These are phyloP conservation scores for Strigamia maritima DNA, from an alignment of 2,888 invertebrate genomes.

Conservation along the genomic window DNA sequence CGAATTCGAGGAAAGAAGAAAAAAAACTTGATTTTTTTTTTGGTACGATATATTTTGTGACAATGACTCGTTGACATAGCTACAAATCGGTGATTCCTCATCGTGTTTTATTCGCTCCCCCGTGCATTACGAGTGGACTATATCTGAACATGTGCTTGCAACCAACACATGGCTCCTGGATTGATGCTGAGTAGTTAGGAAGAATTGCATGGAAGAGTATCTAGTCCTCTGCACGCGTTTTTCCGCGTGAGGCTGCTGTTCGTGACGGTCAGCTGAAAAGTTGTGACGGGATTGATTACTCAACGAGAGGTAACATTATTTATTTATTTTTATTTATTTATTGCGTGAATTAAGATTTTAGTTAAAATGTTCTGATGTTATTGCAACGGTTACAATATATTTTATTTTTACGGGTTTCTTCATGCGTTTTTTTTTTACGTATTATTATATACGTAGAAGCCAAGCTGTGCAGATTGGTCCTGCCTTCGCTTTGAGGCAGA, in stretches of 20 bases:
- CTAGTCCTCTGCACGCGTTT: neutral
- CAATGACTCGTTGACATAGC: neutral
- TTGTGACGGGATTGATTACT: neutral
- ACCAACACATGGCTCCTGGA: conserved; percentile 4
- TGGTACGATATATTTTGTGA: neutral
- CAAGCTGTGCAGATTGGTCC: neutral
- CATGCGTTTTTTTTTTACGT: neutral
- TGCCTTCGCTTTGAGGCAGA: conserved; percentile 10
- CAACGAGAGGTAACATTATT: neutral
- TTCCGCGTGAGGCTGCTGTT: no score
- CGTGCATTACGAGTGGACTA: neutral
- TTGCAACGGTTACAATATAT: neutral
- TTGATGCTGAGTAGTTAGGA: neutral
- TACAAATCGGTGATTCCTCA: neutral
- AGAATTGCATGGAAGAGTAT: neutral
- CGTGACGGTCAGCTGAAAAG: neutral
- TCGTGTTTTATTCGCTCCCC: neutral
- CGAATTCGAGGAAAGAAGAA: neutral
- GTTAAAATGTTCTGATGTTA: neutral
- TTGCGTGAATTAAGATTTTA: neutral
- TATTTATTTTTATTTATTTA: neutral
- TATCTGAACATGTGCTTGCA: conserved; percentile 13
- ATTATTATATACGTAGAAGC: neutral
- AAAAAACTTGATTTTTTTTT: neutral
- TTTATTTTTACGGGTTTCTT: no score